Base-by-base conservation (phyloP, 2,797 vertebrate species). In the Gallinago solitaria region DNA sequence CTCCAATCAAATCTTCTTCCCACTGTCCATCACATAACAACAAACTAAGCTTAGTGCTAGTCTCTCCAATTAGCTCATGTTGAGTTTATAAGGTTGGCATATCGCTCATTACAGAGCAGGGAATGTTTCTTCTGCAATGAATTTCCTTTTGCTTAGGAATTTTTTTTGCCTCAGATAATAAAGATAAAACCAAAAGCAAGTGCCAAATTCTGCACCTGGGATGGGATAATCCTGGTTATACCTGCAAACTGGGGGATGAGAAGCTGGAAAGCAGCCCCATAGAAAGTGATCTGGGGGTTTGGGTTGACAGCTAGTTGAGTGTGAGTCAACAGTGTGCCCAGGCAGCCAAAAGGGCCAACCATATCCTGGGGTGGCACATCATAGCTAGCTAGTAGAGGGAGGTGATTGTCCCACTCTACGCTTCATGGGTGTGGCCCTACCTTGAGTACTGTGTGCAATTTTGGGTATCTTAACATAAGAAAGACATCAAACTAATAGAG, bases 321-420 rank as follows among this genome's bases (percentile, higher is more conserved):
- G 25, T 41, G 24, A 61, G 27, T 28, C 35, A 50, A 23, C 10
- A 41, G 14, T 16, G 20, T 41, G 56, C 8, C 8, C 21, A 56
- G 48, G 30, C 11, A 87, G 18, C 14, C 20, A 48, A 41, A 61
- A 68, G 30, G 33, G 6, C 9, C 28, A 70, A 2, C 4, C 1
- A 2, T 24, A 9, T 10, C 13, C 9, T 54, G 8, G 16, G 3
- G 6, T 37, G 2, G 14, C 25, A 78, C 0, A 5, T 25, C n/a
- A 45, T 17, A 53, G 2, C 10, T 23, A 81, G 21, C 6, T 0
- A 0, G 5, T 16, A 6, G 2, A 80, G 12, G 9, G 3, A 9
- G 0, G 4, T 32, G 11, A 20, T 23, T 80, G 20, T 14, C 14
- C 17, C 8, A 8, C 9, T 54, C 33, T 23, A 2, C 14, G 19